These are phyloP conservation scores for Eutrigla gurnardus DNA, from an alignment of 2,797 vertebrate genomes.

Conservation along the genomic window DNA sequence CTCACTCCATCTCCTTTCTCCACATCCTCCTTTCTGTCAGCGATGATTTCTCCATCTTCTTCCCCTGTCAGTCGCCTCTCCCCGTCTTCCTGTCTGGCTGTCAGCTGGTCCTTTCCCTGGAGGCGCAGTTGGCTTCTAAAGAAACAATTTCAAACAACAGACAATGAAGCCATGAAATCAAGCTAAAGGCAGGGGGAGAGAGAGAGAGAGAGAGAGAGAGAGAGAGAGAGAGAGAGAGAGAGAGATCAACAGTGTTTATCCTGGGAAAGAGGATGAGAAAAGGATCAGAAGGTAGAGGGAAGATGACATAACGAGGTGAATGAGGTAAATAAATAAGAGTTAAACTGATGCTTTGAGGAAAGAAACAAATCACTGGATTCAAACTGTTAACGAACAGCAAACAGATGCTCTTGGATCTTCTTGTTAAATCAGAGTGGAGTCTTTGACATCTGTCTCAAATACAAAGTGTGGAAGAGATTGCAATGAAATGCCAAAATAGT, in stretches of 20 bases:
- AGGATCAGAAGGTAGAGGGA: constrained; percentile 16
- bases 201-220: neutral
- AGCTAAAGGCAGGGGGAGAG: constrained; percentile 4
- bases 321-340: neutral
- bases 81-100: constrained; percentile 36
- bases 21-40: constrained; percentile 17
- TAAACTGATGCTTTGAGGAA: neutral
- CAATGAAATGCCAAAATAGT: neutral
- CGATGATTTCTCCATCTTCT: constrained; percentile 40
- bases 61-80: constrained; percentile 41
- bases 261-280: constrained; percentile 15
- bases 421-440: neutral
- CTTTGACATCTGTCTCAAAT: neutral
- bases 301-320: constrained; percentile 19
- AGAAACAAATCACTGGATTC: neutral
- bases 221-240: neutral
- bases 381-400: neutral
- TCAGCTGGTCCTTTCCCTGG: constrained; percentile 46
- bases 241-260: constrained; percentile 23
- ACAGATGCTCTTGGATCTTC: neutral
- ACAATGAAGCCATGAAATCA: constrained; percentile 47
- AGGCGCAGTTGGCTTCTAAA: constrained; percentile 44
- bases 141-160: constrained; percentile 52
- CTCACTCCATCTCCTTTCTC: constrained; percentile 8
- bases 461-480: neutral